Base-by-base conservation (phyloP, 2,888 invertebrate species). In the Trichopria drosophilae region DNA sequence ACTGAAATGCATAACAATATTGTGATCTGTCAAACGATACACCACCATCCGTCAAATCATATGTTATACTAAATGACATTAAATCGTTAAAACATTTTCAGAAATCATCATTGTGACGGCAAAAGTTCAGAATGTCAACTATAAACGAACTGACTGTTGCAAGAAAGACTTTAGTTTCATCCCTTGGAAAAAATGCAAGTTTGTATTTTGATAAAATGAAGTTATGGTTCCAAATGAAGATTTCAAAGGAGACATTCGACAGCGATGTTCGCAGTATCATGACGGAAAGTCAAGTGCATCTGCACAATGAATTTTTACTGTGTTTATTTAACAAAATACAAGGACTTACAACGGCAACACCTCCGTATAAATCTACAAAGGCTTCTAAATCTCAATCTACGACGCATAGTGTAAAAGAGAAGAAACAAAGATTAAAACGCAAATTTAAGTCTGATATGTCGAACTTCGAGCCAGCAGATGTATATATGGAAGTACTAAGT, bases 231-330 rank as follows among this genome's bases (percentile, higher is more conserved):
- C 75, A 74, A 59, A 76, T 77, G 76, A 76, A 77, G 76, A 81
- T 88, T 53, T 85, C 87, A 0, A 90, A 90, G 71, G 87, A 90
- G 69, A 88, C 92, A 64, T 93, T 94, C 71, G 92, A 93, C 65
- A 73, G 77, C 10, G 87, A 88, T 76, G 88, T 89, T 4, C 80
- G 91, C 28, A 84, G 85, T 69, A 76, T 93, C 12, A 76, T 94
- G 55, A 80, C 81, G 6, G 77, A 81, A 6, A 86, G 90, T 36
- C 87, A 90, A 75, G 82, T 92, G 20, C 87, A 86, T 68, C 81
- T 87, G 44, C 94, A 94, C 72, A 93, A 93, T 76, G 84, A 87
- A 65, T 93, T 93, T 67, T 76, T 93, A 6, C 73, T 90, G 13
- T 89, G 91, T 0, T 78, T 93, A 29, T 78, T 91, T 24, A 86